phyloP scores from a whole-genome alignment of 2,797 vertebrate genomes.

The Rhabdophis nuchalis region DNA sequence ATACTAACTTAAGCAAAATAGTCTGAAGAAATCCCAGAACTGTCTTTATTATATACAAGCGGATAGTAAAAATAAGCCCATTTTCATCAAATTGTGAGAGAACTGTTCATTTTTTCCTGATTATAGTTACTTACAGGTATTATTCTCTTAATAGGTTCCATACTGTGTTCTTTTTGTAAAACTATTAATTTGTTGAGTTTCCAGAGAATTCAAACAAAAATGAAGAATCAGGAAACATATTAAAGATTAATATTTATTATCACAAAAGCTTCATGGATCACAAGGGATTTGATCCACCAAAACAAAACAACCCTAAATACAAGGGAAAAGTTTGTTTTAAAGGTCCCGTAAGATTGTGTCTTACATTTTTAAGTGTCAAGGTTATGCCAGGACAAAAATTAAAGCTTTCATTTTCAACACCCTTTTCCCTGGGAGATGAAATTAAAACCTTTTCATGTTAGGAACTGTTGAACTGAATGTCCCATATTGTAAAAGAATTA shows the following conservation, averaged over 20 bases:
- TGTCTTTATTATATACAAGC: neutral
- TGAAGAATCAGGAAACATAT: neutral
- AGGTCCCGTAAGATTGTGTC: neutral
- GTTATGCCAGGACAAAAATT: neutral
- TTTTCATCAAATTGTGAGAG: neutral
- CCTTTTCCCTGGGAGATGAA: neutral
- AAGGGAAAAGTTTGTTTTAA: neutral
- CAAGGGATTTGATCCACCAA: neutral
- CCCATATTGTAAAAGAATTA: neutral
- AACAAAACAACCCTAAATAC: neutral
- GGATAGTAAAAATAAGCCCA: neutral
- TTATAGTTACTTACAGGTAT: neutral
- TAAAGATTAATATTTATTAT: neutral
- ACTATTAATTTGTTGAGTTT: neutral
- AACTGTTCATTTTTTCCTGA: neutral
- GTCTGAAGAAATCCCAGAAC: neutral
- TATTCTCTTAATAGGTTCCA: neutral
- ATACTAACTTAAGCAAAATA: neutral
- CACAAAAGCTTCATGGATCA: neutral
- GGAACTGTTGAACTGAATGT: neutral
- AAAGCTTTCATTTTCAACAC: neutral
- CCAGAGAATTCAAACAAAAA: neutral
- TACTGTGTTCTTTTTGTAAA: neutral
- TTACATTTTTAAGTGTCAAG: neutral
- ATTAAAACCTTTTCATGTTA: neutral